These are phyloP conservation scores for Cyanistes caeruleus DNA, from an alignment of 2,113 vertebrate genomes.

Conservation along the genomic window DNA sequence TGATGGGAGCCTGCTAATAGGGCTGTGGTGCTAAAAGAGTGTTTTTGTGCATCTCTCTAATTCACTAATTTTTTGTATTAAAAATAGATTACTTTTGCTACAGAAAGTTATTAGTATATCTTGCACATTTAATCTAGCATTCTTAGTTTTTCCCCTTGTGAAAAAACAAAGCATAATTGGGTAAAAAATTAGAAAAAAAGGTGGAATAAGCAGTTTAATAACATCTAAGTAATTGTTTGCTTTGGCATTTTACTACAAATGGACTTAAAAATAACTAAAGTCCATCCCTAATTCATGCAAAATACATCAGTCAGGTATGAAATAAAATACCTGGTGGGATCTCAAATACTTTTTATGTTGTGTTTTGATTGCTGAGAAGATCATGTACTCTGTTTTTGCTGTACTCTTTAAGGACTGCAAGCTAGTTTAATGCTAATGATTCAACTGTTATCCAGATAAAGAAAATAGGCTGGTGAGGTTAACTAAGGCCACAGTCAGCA, in stretches of 20 bases:
- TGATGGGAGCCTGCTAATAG: background rate
- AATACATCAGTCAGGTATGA: background rate
- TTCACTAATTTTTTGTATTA: background rate
- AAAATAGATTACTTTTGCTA: background rate
- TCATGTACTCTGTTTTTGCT: background rate
- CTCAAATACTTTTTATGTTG: background rate
- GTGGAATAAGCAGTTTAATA: background rate
- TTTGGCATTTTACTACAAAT: background rate
- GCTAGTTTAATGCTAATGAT: background rate
- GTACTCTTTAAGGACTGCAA: background rate
- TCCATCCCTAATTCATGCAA: background rate
- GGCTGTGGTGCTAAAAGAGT: background rate
- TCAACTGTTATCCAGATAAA: constrained; percentile 22
- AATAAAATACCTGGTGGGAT: background rate
- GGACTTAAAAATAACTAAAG: background rate
- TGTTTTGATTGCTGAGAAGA: background rate
- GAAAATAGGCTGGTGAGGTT: background rate
- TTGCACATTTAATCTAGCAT: background rate
- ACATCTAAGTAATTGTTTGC: background rate
- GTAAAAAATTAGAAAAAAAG: background rate
- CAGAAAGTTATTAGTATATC: background rate
- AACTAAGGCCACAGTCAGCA: background rate
- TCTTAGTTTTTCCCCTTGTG: background rate
- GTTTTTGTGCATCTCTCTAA: background rate
- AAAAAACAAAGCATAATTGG: background rate